phyloP scores from a whole-genome alignment of 2,888 invertebrate species.

The Notodonta dromedarius region DNA sequence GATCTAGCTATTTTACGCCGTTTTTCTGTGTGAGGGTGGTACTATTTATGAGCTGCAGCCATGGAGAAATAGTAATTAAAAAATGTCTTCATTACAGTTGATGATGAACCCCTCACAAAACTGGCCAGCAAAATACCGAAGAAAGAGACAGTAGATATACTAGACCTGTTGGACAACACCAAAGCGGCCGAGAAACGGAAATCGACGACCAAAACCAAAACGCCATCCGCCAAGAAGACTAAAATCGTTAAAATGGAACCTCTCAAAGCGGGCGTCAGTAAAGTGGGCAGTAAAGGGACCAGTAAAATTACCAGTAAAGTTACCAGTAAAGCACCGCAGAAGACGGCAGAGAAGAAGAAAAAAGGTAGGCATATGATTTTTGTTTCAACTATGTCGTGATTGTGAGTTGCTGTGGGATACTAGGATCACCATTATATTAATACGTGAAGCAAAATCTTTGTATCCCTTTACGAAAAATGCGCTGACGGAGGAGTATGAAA shows the following conservation, averaged over 20 bases:
- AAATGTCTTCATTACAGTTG: constrained; percentile 56
- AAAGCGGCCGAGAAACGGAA: constrained; percentile 68
- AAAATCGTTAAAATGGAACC: constrained; percentile 57
- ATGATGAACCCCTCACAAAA: constrained; percentile 71
- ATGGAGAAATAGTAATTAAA: background rate
- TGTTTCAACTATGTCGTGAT: constrained; percentile 25
- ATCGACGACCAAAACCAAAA: constrained; percentile 57
- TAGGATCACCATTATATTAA: background rate
- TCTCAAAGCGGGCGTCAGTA: constrained; percentile 59
- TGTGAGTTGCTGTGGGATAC: constrained; percentile 47
- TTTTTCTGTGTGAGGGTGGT: no score
- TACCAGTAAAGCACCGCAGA: constrained; percentile 29
- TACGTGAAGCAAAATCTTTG: no score
- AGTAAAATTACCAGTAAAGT: constrained; percentile 6
- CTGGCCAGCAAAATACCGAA: constrained; percentile 72
- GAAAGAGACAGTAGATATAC: constrained; percentile 64
- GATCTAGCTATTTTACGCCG: no score
- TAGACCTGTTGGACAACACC: constrained; percentile 63
- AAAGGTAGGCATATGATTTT: constrained; percentile 69
- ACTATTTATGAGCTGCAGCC: no score
- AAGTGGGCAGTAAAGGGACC: constrained; percentile 26
- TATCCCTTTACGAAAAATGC: no score
- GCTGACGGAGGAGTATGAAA: no score
- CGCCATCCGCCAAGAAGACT: constrained; percentile 57
- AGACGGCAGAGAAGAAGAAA: constrained; percentile 65